Evolutionary conservation across 2,888 invertebrate genomes (phyloP), one percentile per base, ranked within the genome.

Genomic region (Ormyrus pomaceus): DNA sequence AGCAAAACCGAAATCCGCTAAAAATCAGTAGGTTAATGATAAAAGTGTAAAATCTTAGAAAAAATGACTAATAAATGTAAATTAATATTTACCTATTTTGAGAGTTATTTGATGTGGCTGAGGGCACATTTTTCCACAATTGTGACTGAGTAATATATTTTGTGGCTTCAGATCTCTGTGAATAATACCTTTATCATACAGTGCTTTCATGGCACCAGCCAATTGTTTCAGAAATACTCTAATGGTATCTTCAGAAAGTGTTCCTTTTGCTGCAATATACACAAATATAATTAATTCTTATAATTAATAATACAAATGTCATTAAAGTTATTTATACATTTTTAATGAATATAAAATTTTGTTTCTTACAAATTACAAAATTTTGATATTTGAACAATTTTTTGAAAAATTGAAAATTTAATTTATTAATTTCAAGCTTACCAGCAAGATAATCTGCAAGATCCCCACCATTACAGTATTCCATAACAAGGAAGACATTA

Each of bases 391-490:
- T 34, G 3, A 34, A 34, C 2, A 34, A 3, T 34, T 94, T 53
- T 74, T 68, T 89, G 77, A 61, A 61, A 8, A 55, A 64, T 68
- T 19, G 13, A 53, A 55, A 64, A 62, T 58, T n/a, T 64, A 11
- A 6, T 61, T 59, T 51, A 56, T 69, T 34, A 6, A 55, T 7
- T 50, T 10, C 50, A 50, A 72, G 87, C 90, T 89, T 90, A 94
- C 94, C 95, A 89, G 95, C 95, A 84, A 99, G 93, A 92, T 99
- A 99, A 92, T 99, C 99, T 34, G 99, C 98, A 91, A 99, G 93
- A 92, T 99, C 99, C 45, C 99, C 99, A 69, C 99, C 99, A 93
- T 99, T 99, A 93, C 99, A 99, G 92, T 97, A 99, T 96, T 99
- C 99, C 98, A 99, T 99, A 87, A 99, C 98, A 87, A 99, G 95